phyloP scores from a whole-genome alignment of 2,888 invertebrate species.

The Bibio marci region DNA sequence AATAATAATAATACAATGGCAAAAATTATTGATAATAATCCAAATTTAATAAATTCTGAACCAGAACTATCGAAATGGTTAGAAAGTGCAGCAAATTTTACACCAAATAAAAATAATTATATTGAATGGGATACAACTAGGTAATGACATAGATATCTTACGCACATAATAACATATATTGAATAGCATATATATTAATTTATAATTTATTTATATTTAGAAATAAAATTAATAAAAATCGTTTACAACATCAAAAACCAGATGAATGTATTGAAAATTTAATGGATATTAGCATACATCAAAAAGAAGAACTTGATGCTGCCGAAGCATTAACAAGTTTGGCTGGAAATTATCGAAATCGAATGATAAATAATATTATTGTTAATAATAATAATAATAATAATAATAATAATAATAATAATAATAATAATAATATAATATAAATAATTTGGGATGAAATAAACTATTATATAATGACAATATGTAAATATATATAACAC shows the following conservation, averaged over 20 bases:
- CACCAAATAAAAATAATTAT: slow-evolving; percentile 52
- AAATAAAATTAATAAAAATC: background rate
- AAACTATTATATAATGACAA: too few species aligned
- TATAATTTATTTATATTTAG: background rate
- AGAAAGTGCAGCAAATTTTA: slow-evolving; percentile 56
- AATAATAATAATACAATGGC: too few species aligned
- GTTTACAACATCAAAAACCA: background rate
- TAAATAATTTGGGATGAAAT: too few species aligned
- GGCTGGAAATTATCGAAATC: slow-evolving; percentile 32
- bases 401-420: too few species aligned
- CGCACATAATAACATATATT: slow-evolving; percentile 7
- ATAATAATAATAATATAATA: too few species aligned
- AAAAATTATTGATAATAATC: slow-evolving; percentile 1
- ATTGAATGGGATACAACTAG: slow-evolving; percentile 39
- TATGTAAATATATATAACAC: too few species aligned
- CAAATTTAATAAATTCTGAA: slow-evolving; percentile 11
- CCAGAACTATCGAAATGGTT: slow-evolving; percentile 52
- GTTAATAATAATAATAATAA: too few species aligned
- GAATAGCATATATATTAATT: background rate
- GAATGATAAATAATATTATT: slow-evolving; percentile 16
- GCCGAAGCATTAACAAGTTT: slow-evolving; percentile 56
- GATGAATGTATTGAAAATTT: too few species aligned
- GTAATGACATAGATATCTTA: too few species aligned
- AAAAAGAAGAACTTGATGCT: slow-evolving; percentile 56
- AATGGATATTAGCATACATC: slow-evolving; percentile 30